phyloP scores from a whole-genome alignment of 2,113 vertebrate genomes.

The Myrmecobius fasciatus region DNA sequence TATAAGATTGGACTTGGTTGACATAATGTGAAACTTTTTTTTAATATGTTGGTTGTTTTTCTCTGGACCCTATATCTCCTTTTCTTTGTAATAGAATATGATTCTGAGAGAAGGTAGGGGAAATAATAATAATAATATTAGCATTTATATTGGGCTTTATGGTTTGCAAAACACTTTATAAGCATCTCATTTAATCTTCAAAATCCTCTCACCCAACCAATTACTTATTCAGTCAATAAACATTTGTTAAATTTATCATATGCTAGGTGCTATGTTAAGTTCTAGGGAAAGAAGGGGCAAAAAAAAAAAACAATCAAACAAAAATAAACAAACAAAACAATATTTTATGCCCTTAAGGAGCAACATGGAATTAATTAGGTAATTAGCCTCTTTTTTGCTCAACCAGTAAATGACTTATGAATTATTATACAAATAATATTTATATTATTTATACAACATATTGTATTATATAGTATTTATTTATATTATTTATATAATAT shows the following conservation, averaged over 20 bases:
- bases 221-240: background rate
- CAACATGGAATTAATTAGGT: background rate
- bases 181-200: background rate
- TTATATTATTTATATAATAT: too few species aligned
- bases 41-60: background rate
- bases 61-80: background rate
- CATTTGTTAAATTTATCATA: background rate
- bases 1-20: background rate
- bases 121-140: background rate
- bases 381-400: too few species aligned
- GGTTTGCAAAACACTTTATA: background rate
- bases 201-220: background rate
- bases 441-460: too few species aligned
- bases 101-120: background rate
- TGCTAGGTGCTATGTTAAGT: background rate
- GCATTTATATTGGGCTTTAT: background rate
- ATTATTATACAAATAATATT: too few species aligned
- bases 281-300: background rate
- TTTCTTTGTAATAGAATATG: background rate
- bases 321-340: too few species aligned
- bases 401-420: too few species aligned
- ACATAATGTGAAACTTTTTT: background rate
- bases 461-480: too few species aligned
- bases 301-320: background rate
- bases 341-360: background rate